A percentile compares a stretch with the other conserved stretches of the same genome.
phyloP scores from a whole-genome alignment of 2,797 vertebrate genomes.

The Saxicola maurus region DNA sequence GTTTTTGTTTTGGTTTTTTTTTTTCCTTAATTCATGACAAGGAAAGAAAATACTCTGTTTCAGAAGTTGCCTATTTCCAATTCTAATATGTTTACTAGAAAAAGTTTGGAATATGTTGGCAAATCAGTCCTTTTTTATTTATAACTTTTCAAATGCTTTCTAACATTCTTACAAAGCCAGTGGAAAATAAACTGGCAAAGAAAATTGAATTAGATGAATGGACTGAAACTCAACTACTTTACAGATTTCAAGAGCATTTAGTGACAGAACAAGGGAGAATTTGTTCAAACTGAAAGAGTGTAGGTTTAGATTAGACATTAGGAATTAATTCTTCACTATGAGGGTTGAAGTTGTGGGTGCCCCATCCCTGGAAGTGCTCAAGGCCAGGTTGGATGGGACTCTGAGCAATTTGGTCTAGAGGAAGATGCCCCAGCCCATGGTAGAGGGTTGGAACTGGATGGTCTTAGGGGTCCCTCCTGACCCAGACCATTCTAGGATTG shows the following conservation, averaged over 20 bases:
- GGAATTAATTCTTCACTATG: neutral
- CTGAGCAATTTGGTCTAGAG: neutral
- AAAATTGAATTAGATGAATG: neutral
- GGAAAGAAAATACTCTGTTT: neutral
- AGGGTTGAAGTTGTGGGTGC: neutral
- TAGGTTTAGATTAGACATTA: neutral
- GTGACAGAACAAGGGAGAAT: neutral
- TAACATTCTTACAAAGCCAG: neutral
- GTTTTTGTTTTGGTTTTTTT: too few species aligned
- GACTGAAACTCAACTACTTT: neutral
- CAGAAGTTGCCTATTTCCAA: neutral
- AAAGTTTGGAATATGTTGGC: neutral
- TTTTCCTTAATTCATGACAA: neutral
- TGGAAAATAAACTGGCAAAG: neutral
- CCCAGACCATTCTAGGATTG: neutral
- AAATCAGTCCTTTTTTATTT: neutral
- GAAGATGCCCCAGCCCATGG: neutral
- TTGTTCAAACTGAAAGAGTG: neutral
- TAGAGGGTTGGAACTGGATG: accelerated
- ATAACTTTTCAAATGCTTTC: neutral
- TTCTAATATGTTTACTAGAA: neutral
- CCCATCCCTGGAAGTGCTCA: neutral
- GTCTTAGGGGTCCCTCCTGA: neutral
- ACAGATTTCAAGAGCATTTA: neutral
- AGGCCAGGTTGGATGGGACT: neutral